Base-by-base conservation (phyloP, 2,888 invertebrate species). In the Lagria hirta region DNA sequence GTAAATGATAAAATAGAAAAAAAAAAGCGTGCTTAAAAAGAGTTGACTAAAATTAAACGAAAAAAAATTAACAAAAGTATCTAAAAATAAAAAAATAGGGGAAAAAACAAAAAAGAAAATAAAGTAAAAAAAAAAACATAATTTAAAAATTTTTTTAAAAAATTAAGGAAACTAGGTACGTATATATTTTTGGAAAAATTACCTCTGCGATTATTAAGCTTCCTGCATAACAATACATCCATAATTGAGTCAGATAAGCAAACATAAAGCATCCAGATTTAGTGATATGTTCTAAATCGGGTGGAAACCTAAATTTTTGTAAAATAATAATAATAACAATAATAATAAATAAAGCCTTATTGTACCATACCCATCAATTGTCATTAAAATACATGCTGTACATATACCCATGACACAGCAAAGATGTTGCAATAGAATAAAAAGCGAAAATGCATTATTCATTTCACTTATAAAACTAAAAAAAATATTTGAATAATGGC, bases 301-400 rank as follows among this genome's bases (percentile, higher is more conserved):
- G 41, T n/a, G 41, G 41, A n/a, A 41, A 7, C 18, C 41, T 41
- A 26, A 32, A 24, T 12, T 11, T 12, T 20, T 11, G 2, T 33
- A 14, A 6, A 12, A 22, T 7, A 12, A 11, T 6, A n/a, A n/a
- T n/a, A n/a, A n/a, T n/a, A n/a, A n/a, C n/a, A n/a, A n/a, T n/a
- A n/a, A n/a, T n/a, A n/a, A n/a, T n/a, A n/a, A n/a, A n/a, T n/a
- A n/a, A n/a, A n/a, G n/a, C n/a, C n/a, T n/a, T n/a, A n/a, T n/a
- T n/a, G n/a, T n/a, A n/a, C n/a, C n/a, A n/a, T n/a, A 41, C 33
- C 41, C 41, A 14, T 41, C 41, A 27, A 26, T 33, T 15, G 12
- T 27, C 33, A 41, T 41, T 1, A 41, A 20, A 8, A 41, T 18
- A 1, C 30, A 3, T 7, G 33, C 41, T 7, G 33, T 33, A 10